Evolutionary conservation across 2,113 vertebrate species (phyloP).

Genomic region (Gallinago jamesoni): DNA sequence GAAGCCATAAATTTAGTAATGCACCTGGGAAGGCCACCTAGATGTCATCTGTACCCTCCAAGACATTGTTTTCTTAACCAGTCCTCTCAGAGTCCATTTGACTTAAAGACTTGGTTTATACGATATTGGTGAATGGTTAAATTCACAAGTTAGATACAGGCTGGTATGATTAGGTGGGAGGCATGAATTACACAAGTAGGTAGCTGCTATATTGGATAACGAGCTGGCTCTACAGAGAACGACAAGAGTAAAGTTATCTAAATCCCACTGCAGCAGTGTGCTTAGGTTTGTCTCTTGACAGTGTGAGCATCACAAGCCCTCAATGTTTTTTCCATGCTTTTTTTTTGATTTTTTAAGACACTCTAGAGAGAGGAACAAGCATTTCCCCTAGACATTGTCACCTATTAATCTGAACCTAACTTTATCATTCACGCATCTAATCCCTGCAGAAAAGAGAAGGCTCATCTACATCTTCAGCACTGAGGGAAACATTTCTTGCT

Average conservation of each 20-base stretch:
- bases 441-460: neutral
- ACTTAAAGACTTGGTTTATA: neutral
- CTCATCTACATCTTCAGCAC: neutral
- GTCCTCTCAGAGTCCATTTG: neutral
- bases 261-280: neutral
- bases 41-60: neutral
- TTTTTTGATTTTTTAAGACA: neutral
- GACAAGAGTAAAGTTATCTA: neutral
- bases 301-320: neutral
- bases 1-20: neutral
- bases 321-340: neutral
- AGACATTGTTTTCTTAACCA: neutral
- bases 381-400: neutral
- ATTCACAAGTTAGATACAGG: neutral
- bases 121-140: neutral
- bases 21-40: rapidly evolving
- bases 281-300: neutral
- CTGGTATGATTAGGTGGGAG: neutral
- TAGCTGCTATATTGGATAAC: neutral
- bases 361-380: neutral
- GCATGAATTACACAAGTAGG: neutral
- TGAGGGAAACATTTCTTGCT: neutral
- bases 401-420: neutral
- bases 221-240: neutral
- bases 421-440: neutral